Conservation (phyloP, 2,888 invertebrate genomes). For the Peribatodes rhomboidaria region DNA sequence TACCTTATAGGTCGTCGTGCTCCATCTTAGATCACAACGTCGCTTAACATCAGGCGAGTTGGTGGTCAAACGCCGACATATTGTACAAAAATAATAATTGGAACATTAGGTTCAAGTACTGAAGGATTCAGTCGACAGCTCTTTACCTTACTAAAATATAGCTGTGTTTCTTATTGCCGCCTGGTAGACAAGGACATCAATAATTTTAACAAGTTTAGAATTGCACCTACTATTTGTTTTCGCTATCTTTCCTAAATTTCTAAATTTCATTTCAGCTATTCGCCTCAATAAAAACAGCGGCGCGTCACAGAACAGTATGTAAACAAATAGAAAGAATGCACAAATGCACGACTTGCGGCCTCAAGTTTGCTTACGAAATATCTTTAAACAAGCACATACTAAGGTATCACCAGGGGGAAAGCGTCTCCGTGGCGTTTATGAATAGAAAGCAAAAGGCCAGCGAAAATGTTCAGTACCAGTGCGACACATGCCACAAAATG, state of each 20-base stretch:
- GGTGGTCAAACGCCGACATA: too few species aligned
- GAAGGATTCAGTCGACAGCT: too few species aligned
- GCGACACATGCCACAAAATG: slow-evolving; percentile 88
- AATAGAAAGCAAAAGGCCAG: slow-evolving; percentile 57
- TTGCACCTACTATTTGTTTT: neutral
- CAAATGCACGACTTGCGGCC: slow-evolving; percentile 73
- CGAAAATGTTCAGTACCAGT: slow-evolving; percentile 77
- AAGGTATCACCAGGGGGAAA: slow-evolving; percentile 75
- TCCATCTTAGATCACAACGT: too few species aligned
- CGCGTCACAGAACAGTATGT: slow-evolving; percentile 78
- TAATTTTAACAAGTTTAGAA: too few species aligned
- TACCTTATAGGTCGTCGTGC: too few species aligned
- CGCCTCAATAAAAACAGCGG: slow-evolving; percentile 80
- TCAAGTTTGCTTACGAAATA: slow-evolving; percentile 79
- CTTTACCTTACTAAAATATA: too few species aligned
- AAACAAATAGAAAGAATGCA: slow-evolving; percentile 71
- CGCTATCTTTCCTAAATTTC: neutral
- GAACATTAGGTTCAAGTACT: too few species aligned
- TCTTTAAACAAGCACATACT: slow-evolving; percentile 81
- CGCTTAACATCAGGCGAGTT: too few species aligned
- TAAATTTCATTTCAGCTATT: slow-evolving; percentile 62
- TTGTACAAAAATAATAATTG: too few species aligned
- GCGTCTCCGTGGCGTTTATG: slow-evolving; percentile 76
- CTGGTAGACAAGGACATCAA: too few species aligned
- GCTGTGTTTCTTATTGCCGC: too few species aligned